phyloP scores from a whole-genome alignment of 2,113 vertebrate species.

The Verasper variegatus region DNA sequence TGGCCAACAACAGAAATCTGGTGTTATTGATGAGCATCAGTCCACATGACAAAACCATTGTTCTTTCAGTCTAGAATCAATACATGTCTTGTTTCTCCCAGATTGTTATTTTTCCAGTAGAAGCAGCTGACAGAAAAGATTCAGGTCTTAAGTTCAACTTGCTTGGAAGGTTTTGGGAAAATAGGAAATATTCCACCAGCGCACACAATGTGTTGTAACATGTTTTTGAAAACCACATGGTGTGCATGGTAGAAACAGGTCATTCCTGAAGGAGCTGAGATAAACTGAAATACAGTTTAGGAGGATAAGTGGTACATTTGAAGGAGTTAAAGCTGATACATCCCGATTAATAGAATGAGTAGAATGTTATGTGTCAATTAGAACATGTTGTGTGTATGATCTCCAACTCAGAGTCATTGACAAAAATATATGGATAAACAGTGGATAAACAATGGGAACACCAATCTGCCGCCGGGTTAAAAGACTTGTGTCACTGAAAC shows the following conservation, averaged over 20 bases:
- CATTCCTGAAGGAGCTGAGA: neutral
- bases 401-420: neutral
- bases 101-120: neutral
- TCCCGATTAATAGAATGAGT: neutral
- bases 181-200: neutral
- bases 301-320: neutral
- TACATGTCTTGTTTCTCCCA: neutral
- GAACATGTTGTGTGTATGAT: too few relatives aligned
- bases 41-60: conserved; percentile 8
- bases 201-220: neutral
- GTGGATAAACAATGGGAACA: neutral
- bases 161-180: neutral
- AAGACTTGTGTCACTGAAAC: neutral
- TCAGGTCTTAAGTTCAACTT: neutral
- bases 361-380: neutral
- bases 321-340: neutral
- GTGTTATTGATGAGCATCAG: neutral
- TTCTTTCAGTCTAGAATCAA: conserved; percentile 1
- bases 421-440: neutral
- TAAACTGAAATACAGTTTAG: neutral
- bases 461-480: neutral
- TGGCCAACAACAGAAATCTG: conserved; percentile 39
- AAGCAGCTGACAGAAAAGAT: neutral
- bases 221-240: neutral
- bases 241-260: too few relatives aligned